Conservation (phyloP, 2,113 vertebrate genomes). For the Vombatus ursinus region DNA sequence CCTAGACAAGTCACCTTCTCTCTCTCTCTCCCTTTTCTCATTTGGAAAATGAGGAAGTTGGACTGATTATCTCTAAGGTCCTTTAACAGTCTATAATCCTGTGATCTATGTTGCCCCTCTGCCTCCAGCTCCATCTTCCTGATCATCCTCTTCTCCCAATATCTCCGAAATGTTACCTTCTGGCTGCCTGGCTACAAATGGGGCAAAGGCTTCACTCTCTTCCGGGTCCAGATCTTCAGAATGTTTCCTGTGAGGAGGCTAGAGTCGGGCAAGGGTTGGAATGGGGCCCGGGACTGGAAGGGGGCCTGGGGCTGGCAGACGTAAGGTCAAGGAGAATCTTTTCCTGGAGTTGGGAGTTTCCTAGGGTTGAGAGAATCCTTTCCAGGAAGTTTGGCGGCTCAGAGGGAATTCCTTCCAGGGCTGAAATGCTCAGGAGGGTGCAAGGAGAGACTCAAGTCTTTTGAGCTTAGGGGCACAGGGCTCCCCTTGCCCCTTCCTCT, state of each 20-base stretch:
- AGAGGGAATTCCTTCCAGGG: neutral
- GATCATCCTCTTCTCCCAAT: constrained; percentile 95
- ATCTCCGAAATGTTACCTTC: constrained; percentile 88
- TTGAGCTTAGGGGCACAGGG: neutral
- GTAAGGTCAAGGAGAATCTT: neutral
- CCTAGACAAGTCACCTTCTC: neutral
- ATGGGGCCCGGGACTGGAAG: neutral
- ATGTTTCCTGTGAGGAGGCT: constrained; percentile 93
- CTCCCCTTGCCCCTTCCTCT: neutral
- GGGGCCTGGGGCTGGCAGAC: neutral
- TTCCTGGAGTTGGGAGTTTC: neutral
- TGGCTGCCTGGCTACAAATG: constrained; percentile 88
- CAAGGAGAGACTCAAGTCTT: neutral
- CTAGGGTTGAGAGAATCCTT: neutral
- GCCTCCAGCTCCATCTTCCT: constrained; percentile 91
- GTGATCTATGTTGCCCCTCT: neutral
- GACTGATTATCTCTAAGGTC: neutral
- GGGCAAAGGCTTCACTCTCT: constrained; percentile 86
- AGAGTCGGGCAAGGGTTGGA: neutral
- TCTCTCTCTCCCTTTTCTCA: neutral
- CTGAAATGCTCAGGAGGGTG: neutral
- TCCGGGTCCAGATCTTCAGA: constrained; percentile 94
- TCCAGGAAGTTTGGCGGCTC: neutral
- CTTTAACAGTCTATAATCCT: neutral
- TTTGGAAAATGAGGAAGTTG: neutral